phyloP scores from a whole-genome alignment of 2,888 invertebrate genomes.

The Leptopterna dolabrata region DNA sequence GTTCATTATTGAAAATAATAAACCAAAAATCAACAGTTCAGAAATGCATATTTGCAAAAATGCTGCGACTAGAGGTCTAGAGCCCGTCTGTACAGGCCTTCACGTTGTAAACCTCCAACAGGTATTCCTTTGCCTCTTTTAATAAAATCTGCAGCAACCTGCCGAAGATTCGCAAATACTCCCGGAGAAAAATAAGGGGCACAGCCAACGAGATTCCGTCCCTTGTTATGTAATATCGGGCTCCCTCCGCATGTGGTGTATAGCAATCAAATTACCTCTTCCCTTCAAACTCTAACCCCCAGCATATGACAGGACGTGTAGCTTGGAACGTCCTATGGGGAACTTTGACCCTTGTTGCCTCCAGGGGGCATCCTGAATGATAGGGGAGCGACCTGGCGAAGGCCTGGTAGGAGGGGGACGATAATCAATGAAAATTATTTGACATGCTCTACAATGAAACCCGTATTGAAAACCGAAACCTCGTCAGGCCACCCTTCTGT shows the following conservation, averaged over 20 bases:
- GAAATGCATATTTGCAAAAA: too few relatives aligned
- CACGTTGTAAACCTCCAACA: too few relatives aligned
- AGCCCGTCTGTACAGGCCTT: too few relatives aligned
- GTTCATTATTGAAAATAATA: too few relatives aligned
- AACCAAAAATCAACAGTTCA: too few relatives aligned
- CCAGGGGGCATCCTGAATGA: slow-evolving; percentile 12
- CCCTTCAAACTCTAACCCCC: slow-evolving; percentile 29
- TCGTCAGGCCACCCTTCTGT: background rate
- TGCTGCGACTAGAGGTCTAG: too few relatives aligned
- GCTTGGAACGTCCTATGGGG: slow-evolving; percentile 16
- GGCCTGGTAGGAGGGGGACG: slow-evolving; percentile 25
- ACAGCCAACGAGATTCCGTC: slow-evolving; percentile 39
- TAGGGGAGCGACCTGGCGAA: slow-evolving; percentile 9
- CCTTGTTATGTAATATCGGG: slow-evolving; percentile 51
- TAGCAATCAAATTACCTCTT: slow-evolving; percentile 52
- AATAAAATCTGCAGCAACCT: slow-evolving; percentile 16
- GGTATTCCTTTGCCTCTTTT: background rate
- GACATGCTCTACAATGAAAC: slow-evolving; percentile 49
- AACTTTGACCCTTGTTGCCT: slow-evolving; percentile 32
- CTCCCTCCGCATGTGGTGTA: slow-evolving; percentile 31
- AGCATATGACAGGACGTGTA: slow-evolving; percentile 44
- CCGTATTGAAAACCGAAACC: slow-evolving; percentile 52
- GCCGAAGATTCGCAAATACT: slow-evolving; percentile 37
- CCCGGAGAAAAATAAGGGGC: background rate
- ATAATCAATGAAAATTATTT: slow-evolving; percentile 54